phyloP scores from a whole-genome alignment of 35 echinoderm and acorn worm genomes.

The Diadema setosum region DNA sequence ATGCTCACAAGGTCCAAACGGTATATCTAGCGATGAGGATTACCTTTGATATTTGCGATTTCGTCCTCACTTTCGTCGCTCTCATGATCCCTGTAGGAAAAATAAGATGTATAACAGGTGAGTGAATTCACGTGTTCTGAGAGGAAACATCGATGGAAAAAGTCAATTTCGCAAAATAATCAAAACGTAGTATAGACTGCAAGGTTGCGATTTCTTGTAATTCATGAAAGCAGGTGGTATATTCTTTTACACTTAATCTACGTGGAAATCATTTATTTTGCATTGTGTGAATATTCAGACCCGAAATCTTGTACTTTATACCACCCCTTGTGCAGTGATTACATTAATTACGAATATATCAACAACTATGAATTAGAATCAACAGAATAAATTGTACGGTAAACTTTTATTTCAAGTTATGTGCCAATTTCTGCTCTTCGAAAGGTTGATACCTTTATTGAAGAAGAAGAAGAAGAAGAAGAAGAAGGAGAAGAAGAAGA shows the following conservation, averaged over 20 bases:
- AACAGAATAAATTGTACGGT: no score
- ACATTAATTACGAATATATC: no score
- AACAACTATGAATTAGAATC: no score
- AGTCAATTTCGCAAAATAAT: background rate
- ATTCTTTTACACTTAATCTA: background rate
- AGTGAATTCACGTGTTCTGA: background rate
- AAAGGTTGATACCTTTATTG: no score
- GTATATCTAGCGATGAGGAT: background rate
- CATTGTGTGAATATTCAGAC: no score
- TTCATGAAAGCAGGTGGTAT: background rate
- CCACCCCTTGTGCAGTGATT: no score
- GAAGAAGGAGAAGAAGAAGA: no score
- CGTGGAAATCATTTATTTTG: background rate
- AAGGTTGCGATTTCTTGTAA: background rate
- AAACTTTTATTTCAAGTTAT: no score
- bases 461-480: no score
- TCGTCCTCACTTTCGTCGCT: conserved; percentile 34
- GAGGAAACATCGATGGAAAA: background rate
- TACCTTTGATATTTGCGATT: conserved; percentile 42
- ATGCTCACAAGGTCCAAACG: no score
- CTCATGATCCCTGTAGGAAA: background rate
- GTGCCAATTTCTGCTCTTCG: no score
- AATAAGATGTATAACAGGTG: background rate
- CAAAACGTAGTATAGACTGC: background rate
- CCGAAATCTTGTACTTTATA: no score